Base-by-base conservation (phyloP, 2,113 vertebrate genomes). In the Halcyon senegalensis region DNA sequence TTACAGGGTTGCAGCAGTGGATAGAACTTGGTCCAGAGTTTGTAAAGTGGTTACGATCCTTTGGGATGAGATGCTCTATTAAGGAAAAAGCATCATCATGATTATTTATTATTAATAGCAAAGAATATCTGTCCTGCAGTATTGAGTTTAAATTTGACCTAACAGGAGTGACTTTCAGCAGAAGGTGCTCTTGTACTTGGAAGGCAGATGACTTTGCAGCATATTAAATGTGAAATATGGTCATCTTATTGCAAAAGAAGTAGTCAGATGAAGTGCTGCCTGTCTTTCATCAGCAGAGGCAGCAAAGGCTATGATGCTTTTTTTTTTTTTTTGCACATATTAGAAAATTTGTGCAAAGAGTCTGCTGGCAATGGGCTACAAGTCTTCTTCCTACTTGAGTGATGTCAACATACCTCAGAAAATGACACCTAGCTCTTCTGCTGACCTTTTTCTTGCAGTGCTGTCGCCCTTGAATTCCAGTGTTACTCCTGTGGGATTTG, bases 71-170 rank as follows among this genome's bases (percentile, higher is more conserved):
- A 44, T 73, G 44, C 30, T 56, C 67, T 89, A 66, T 91, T 92
- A 85, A 93, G 55, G 87, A 56, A 94, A 95, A 95, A 91, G 90
- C 27, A 46, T 89, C 56, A 73, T 76, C 8, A 53, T 62, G n/a
- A 80, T 77, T 87, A 94, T 93, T 84, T 94, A 90, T 96, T 96
- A 94, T 94, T 96, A 95, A 97, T 96, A 91, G 63, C 55, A 59
- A 3, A 66, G 77, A 89, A 77, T 94, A 84, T 87, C 81, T 93
- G 70, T 92, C 62, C 70, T 89, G 50, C 59, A 82, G 46, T 89
- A 80, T 2, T 87, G 89, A 94, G 55, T 91, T 92, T 87, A 87
- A 87, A 94, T 85, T 90, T 91, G 91, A 89, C 80, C 58, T 79
- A 89, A 78, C 27, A 82, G 70, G 46, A 63, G 46, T 91, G 96